Evolutionary conservation across 1,140 invertebrate genomes (phyloP).

Genomic region (Papilio glaucus): DNA sequence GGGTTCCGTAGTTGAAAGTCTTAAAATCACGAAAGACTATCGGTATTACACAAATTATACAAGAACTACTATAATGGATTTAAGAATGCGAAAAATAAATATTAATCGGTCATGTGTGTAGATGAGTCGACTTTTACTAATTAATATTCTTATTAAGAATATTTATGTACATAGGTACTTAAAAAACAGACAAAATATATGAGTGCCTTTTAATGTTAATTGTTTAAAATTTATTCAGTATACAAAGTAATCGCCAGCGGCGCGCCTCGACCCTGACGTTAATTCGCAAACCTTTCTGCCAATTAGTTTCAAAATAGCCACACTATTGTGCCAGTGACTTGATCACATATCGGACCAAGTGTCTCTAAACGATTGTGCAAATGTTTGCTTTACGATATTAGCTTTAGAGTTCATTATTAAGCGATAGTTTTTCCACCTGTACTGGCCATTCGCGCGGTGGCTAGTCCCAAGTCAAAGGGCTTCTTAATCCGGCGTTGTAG

Average conservation of each 20-base stretch:
- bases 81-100: no score
- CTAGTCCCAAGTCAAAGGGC: slow-evolving; percentile 80
- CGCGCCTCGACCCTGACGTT: slow-evolving; percentile 72
- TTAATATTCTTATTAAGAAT: no score
- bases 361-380: slow-evolving; percentile 37
- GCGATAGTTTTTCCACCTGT: slow-evolving; percentile 31
- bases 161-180: background rate
- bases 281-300: slow-evolving; percentile 82
- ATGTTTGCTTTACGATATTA: slow-evolving; percentile 45
- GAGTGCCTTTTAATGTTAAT: slow-evolving; percentile 27
- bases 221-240: slow-evolving; percentile 16
- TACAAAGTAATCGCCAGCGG: slow-evolving; percentile 66
- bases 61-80: no score
- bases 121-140: no score
- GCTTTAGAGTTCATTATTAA: slow-evolving; percentile 46
- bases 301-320: slow-evolving; percentile 82
- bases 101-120: no score
- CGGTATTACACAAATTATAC: no score
- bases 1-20: no score
- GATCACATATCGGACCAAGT: slow-evolving; percentile 69
- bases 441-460: slow-evolving; percentile 63
- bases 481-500: slow-evolving; percentile 82
- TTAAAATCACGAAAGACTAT: no score
- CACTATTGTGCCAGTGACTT: slow-evolving; percentile 76
- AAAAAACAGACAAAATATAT: background rate